Base-by-base conservation (phyloP, 2,113 vertebrate genomes). In the Colossoma macropomum region DNA sequence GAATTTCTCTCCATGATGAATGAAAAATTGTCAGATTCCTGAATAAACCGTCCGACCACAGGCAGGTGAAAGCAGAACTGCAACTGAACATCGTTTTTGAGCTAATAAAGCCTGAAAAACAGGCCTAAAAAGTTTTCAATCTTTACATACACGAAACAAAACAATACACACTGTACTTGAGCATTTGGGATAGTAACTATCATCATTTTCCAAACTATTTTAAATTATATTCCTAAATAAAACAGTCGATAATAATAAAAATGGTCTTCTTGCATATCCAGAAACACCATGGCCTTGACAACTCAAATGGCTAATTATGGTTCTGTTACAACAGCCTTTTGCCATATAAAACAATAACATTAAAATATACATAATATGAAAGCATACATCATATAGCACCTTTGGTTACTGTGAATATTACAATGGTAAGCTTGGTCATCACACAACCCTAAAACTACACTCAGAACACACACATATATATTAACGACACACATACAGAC, bases 371-470 rank as follows among this genome's bases (percentile, higher is more conserved):
- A 59, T 21, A 75, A 75, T 38, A 69, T 38, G 65, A 41, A 41
- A 54, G 23, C 19, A 34, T 30, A 69, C 3, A 75, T 45, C 30
- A 15, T 65, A 50, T 80, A 83, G 84, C 86, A 87, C 84, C 84
- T 41, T 74, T 63, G 28, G 34, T 69, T 81, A 69, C 45, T 72
- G 12, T 82, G 12, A 82, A 70, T 74, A 70, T 76, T 82, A 77
- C 48, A 82, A 38, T 38, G 41, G 6, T 9, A 9, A 11, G 59
- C 66, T 59, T 77, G 17, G 59, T 73, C 45, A 77, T 77, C 38
- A 66, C 41, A 79, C 50, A 75, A 34, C 70, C 30, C 68, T 27
- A 23, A 77, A 77, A n/a, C n/a, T 25, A 77, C 38, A 71, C 63
- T n/a, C 48, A n/a, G n/a, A n/a, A n/a, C n/a, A 66, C 78, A 81